These are phyloP conservation scores for Papilio gigon DNA, from an alignment of 2,888 invertebrate genomes.

Conservation along the genomic window DNA sequence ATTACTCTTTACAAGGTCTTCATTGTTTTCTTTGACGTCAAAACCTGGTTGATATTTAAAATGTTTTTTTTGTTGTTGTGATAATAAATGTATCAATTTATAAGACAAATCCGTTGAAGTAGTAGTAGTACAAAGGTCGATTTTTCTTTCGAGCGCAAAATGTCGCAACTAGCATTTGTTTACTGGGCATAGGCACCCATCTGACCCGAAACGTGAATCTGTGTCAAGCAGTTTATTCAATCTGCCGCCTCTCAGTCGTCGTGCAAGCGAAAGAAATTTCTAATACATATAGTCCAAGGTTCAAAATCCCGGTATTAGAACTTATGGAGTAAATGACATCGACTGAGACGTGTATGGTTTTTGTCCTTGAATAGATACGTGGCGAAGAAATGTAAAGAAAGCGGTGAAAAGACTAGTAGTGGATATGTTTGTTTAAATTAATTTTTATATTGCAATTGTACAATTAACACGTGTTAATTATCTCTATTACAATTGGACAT, in stretches of 20 bases:
- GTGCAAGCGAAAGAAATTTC: slow-evolving; percentile 56
- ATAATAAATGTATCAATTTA: too few relatives aligned
- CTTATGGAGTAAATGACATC: slow-evolving; percentile 59
- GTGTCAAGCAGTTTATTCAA: slow-evolving; percentile 83
- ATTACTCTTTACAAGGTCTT: neutral
- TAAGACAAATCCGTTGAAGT: neutral
- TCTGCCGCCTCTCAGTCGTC: slow-evolving; percentile 63
- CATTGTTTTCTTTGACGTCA: slow-evolving; percentile 13
- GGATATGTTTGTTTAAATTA: neutral
- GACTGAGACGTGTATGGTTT: slow-evolving; percentile 63
- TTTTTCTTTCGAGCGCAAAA: slow-evolving; percentile 59
- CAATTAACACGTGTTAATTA: neutral
- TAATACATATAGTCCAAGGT: slow-evolving; percentile 55
- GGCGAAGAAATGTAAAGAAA: slow-evolving; percentile 57
- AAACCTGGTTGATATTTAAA: neutral
- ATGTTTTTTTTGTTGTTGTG: neutral
- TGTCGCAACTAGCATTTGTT: slow-evolving; percentile 75
- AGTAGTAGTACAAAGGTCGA: slow-evolving; percentile 32
- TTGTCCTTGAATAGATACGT: slow-evolving; percentile 76
- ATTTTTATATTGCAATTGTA: neutral
- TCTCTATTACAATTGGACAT: neutral
- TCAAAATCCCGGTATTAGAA: slow-evolving; percentile 48
- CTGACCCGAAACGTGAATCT: slow-evolving; percentile 81
- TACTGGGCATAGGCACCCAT: slow-evolving; percentile 71
- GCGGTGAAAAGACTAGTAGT: slow-evolving; percentile 11